A percentile compares a stretch with the other conserved stretches of the same genome.
These are phyloP conservation scores for Mimumesa dahlbomi DNA, from an alignment of 2,888 invertebrate species.

Conservation along the genomic window DNA sequence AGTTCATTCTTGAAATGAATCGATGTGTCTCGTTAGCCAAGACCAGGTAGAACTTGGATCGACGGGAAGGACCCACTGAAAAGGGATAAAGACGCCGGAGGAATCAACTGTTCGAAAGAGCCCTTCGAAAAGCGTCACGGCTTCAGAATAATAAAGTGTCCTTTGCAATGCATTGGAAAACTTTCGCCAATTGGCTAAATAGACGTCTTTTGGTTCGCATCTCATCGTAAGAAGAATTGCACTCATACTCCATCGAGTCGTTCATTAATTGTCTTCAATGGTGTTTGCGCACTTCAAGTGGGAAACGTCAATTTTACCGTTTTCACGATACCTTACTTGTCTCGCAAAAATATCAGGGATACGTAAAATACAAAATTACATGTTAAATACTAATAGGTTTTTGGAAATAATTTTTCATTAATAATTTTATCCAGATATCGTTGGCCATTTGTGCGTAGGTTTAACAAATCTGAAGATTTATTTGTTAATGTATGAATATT, in stretches of 20 bases:
- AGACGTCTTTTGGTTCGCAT: slow-evolving; percentile 25
- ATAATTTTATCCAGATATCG: too few relatives aligned
- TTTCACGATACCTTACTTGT: too few relatives aligned
- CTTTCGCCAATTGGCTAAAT: slow-evolving; percentile 38
- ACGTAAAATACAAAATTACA: too few relatives aligned
- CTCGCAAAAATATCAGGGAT: too few relatives aligned
- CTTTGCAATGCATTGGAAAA: slow-evolving; percentile 42
- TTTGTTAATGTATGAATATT: too few relatives aligned
- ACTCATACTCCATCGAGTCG: slow-evolving; percentile 14
- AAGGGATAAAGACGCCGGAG: slow-evolving; percentile 39
- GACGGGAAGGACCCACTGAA: slow-evolving; percentile 20
- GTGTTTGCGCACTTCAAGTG: slow-evolving; percentile 17
- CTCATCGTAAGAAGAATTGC: slow-evolving; percentile 27
- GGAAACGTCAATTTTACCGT: too few relatives aligned
- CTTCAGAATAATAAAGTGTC: slow-evolving; percentile 59
- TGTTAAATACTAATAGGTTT: too few relatives aligned
- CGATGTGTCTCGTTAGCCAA: slow-evolving; percentile 70
- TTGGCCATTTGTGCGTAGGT: too few relatives aligned
- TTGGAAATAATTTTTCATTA: too few relatives aligned
- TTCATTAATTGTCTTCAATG: slow-evolving; percentile 28
- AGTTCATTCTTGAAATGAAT: slow-evolving; percentile 63
- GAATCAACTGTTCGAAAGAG: slow-evolving; percentile 50
- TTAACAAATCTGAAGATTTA: too few relatives aligned
- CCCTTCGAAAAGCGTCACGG: slow-evolving; percentile 27
- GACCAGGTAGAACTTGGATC: slow-evolving; percentile 32